Conservation (phyloP, 92 coral and sea anemone genomes). For the Siderastrea siderea region DNA sequence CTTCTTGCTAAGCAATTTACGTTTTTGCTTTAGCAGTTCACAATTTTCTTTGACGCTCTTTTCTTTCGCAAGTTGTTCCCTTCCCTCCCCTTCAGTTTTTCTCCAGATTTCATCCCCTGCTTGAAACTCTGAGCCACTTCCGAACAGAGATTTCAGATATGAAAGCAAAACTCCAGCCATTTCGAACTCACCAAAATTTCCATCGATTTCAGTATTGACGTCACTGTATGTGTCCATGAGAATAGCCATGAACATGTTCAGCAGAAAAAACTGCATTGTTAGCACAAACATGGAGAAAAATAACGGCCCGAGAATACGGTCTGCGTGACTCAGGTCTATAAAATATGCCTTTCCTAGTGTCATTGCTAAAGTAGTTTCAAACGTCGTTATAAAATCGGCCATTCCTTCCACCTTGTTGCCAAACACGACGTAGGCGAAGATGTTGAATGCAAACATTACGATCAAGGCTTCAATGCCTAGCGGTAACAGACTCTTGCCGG, state of each 20-base stretch:
- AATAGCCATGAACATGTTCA: slow-evolving; percentile 74
- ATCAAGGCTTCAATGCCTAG: slow-evolving; percentile 61
- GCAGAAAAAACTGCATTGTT: slow-evolving; percentile 67
- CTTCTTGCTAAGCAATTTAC: slow-evolving; percentile 13
- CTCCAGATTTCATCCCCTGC: slow-evolving; percentile 65
- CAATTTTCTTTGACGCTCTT: slow-evolving; percentile 18
- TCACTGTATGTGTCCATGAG: slow-evolving; percentile 71
- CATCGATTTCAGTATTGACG: slow-evolving; percentile 44
- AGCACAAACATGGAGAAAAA: slow-evolving; percentile 54
- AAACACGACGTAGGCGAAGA: slow-evolving; percentile 66
- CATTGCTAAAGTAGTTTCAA: slow-evolving; percentile 68
- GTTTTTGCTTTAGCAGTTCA: slow-evolving; percentile 12
- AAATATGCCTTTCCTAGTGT: slow-evolving; percentile 73
- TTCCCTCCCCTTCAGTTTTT: slow-evolving; percentile 2
- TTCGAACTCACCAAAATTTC: slow-evolving; percentile 35
- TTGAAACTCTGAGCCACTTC: slow-evolving; percentile 39
- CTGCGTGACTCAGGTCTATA: slow-evolving; percentile 58
- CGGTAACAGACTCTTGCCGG: slow-evolving; percentile 45
- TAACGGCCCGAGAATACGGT: slow-evolving; percentile 58
- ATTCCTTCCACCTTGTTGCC: slow-evolving; percentile 64
- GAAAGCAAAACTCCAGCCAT: slow-evolving; percentile 48
- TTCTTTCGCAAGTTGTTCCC: neutral
- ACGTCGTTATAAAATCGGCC: slow-evolving; percentile 38
- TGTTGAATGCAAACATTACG: slow-evolving; percentile 56
- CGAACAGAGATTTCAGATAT: slow-evolving; percentile 48